Evolutionary conservation across 2,888 invertebrate genomes (phyloP).

Genomic region (Candidula unifasciata): DNA sequence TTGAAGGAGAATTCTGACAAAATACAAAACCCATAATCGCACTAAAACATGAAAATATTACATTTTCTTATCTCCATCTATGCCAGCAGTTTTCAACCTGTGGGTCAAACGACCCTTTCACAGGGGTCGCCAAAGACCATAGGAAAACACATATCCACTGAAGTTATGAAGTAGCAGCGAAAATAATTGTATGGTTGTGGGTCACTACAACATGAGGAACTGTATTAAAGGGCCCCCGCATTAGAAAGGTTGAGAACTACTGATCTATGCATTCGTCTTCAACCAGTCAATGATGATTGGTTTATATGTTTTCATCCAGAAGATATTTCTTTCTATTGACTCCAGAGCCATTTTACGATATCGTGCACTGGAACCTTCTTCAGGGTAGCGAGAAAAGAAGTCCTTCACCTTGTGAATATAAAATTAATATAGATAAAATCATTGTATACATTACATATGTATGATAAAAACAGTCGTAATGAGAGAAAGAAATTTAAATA

Average conservation of each 20-base stretch:
- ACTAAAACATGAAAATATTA: background rate
- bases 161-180: too few species aligned
- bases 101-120: too few species aligned
- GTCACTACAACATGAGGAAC: too few species aligned
- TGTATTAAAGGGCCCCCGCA: too few species aligned
- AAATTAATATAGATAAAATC: background rate
- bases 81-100: too few species aligned
- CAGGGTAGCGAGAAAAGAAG: constrained; percentile 88
- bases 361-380: constrained; percentile 90
- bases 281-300: constrained; percentile 67
- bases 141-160: too few species aligned
- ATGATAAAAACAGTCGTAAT: background rate
- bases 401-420: constrained; percentile 82
- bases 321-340: constrained; percentile 87
- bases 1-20: too few species aligned
- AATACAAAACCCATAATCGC: too few species aligned
- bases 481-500: background rate
- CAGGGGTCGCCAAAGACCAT: too few species aligned
- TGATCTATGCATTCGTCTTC: constrained; percentile 43
- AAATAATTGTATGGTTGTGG: too few species aligned
- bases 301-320: constrained; percentile 85
- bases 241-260: too few species aligned
- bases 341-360: constrained; percentile 87
- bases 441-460: background rate
- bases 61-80: too few species aligned